Conservation (phyloP, 1,140 invertebrate species). For the Melitaea cinxia region DNA sequence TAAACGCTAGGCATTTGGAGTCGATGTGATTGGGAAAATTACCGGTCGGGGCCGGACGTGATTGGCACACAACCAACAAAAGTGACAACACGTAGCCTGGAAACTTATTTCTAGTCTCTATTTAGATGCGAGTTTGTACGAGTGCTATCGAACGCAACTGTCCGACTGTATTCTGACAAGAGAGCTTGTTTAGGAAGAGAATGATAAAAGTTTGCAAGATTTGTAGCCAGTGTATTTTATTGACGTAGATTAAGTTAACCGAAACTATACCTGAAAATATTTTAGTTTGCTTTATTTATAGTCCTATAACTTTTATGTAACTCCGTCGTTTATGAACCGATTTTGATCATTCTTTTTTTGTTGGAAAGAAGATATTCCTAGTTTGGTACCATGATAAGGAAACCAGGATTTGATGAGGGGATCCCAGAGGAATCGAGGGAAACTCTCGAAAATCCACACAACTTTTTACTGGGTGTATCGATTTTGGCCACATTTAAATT, state of each 20-base stretch:
- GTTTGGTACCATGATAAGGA: too few relatives aligned
- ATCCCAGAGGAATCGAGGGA: too few relatives aligned
- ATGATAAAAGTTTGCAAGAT: slow-evolving; percentile 30
- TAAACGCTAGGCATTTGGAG: slow-evolving; percentile 38
- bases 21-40: slow-evolving; percentile 55
- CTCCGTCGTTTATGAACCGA: too few relatives aligned
- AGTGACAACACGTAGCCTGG: slow-evolving; percentile 42
- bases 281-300: neutral
- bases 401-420: too few relatives aligned
- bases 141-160: slow-evolving; percentile 17
- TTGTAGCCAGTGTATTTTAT: slow-evolving; percentile 16
- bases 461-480: too few relatives aligned
- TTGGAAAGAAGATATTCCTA: too few relatives aligned
- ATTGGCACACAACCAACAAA: slow-evolving; percentile 54
- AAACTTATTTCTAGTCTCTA: slow-evolving; percentile 29
- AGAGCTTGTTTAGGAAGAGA: slow-evolving; percentile 20
- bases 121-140: slow-evolving; percentile 25
- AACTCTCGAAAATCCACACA: too few relatives aligned
- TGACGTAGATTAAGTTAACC: neutral
- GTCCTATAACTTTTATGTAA: neutral
- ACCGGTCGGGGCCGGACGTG: slow-evolving; percentile 46
- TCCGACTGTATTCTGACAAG: slow-evolving; percentile 21
- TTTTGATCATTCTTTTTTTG: too few relatives aligned
- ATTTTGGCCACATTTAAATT: too few relatives aligned
- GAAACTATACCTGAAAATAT: slow-evolving; percentile 1